phyloP scores from a whole-genome alignment of 1,140 invertebrate genomes.

The Rhagoletis pomonella region DNA sequence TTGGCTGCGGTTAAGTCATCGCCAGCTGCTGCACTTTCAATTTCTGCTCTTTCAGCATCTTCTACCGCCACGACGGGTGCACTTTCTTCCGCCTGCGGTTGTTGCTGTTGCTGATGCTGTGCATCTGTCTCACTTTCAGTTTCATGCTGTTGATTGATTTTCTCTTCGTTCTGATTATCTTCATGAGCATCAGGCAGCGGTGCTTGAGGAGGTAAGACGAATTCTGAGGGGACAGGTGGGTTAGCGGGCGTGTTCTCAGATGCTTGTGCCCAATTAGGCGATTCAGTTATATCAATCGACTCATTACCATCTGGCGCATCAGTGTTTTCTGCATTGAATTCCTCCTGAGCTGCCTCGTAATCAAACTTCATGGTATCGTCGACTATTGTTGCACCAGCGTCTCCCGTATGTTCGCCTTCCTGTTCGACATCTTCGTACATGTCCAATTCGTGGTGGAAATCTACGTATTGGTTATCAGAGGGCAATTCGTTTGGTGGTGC shows the following conservation, averaged over 20 bases:
- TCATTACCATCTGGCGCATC: background rate
- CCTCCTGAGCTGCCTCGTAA: constrained; percentile 63
- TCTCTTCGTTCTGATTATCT: background rate
- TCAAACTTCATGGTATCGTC: constrained; percentile 73
- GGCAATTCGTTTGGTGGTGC: constrained; percentile 8
- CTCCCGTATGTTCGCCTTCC: background rate
- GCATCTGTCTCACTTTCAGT: constrained; percentile 17
- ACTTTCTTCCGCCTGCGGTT: background rate
- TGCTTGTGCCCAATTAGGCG: constrained; percentile 4
- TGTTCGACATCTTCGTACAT: constrained; percentile 30
- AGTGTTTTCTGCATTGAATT: constrained; percentile 24
- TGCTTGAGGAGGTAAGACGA: background rate
- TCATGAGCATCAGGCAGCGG: background rate
- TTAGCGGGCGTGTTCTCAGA: background rate
- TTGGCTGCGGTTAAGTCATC: background rate
- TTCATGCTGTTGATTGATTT: constrained; percentile 17
- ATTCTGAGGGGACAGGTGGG: background rate
- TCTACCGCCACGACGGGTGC: background rate
- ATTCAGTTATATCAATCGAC: background rate
- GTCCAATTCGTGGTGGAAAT: constrained; percentile 6
- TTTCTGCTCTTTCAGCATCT: constrained; percentile 2
- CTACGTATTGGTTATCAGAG: background rate
- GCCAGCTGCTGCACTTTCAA: background rate
- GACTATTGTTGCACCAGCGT: constrained; percentile 11
- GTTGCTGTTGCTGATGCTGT: background rate